These are phyloP conservation scores for Gobio occitaniae DNA, from an alignment of 2,797 vertebrate genomes.

Conservation along the genomic window DNA sequence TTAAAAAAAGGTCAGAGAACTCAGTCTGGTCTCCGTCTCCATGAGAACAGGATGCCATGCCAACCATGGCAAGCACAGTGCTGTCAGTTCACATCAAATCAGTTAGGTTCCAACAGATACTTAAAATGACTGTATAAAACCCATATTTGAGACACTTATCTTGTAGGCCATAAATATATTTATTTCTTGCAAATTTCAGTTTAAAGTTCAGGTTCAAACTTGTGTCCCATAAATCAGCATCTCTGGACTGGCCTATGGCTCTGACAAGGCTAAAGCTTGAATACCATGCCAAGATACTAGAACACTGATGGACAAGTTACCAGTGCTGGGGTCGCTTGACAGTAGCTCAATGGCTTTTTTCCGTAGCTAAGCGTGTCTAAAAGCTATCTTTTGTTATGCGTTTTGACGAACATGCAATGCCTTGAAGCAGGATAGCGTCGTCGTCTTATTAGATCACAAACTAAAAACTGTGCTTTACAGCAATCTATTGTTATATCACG, in stretches of 20 bases:
- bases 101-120: neutral
- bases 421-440: neutral
- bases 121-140: neutral
- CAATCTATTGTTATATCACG: neutral
- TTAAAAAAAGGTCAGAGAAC: constrained; percentile 29
- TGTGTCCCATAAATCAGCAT: neutral
- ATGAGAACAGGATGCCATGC: constrained; percentile 49
- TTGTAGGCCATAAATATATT: constrained; percentile 4
- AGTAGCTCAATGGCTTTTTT: neutral
- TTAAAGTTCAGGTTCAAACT: neutral
- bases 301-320: neutral
- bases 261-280: neutral
- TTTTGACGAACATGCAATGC: neutral
- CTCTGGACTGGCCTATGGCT: neutral
- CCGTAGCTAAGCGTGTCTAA: neutral
- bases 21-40: constrained; percentile 5
- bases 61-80: constrained; percentile 32
- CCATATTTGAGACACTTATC: neutral
- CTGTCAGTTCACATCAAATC: constrained; percentile 21
- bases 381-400: neutral
- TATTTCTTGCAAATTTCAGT: neutral
- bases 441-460: neutral
- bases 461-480: neutral
- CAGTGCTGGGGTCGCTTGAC: neutral
- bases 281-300: neutral